phyloP scores from a whole-genome alignment of 1,140 invertebrate species.

The Hypsibius dujardini region DNA sequence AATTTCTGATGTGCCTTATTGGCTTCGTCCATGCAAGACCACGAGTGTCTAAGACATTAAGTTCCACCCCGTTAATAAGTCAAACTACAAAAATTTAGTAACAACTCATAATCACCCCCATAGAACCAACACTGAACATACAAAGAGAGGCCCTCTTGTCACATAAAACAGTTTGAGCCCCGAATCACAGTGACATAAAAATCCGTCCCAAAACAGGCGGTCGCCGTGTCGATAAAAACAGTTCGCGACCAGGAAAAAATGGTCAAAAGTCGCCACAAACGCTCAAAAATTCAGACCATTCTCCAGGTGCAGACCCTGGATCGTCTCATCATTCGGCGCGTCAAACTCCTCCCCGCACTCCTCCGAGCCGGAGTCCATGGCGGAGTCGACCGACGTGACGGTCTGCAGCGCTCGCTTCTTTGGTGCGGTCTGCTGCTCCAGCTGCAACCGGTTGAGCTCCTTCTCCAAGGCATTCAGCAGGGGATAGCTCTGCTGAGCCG shows the following conservation, averaged over 20 bases:
- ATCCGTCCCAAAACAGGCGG: not conserved
- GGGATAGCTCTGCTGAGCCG: not conserved
- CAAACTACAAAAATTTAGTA: too few species aligned
- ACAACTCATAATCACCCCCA: too few species aligned
- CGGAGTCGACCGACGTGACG: slow-evolving; percentile 10
- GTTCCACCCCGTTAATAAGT: too few species aligned
- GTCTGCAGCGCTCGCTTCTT: not conserved
- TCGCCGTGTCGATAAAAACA: not conserved
- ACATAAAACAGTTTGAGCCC: too few species aligned
- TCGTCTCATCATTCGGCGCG: not conserved
- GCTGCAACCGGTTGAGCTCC: not conserved
- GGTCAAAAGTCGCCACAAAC: not conserved
- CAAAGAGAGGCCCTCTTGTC: too few species aligned
- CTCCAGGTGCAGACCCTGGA: not conserved
- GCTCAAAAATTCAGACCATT: not conserved
- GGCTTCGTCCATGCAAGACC: too few species aligned
- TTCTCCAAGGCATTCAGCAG: slow-evolving; percentile 1
- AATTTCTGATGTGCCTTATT: too few species aligned
- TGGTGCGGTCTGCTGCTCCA: not conserved
- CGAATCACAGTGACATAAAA: not conserved
- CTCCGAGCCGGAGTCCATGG: slow-evolving; percentile 2
- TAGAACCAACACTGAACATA: too few species aligned
- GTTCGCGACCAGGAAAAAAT: not conserved
- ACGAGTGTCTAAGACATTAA: too few species aligned
- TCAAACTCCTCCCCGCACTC: not conserved